Evolutionary conservation across 2,888 invertebrate genomes (phyloP).

Genomic region (Mythimna lalbum): DNA sequence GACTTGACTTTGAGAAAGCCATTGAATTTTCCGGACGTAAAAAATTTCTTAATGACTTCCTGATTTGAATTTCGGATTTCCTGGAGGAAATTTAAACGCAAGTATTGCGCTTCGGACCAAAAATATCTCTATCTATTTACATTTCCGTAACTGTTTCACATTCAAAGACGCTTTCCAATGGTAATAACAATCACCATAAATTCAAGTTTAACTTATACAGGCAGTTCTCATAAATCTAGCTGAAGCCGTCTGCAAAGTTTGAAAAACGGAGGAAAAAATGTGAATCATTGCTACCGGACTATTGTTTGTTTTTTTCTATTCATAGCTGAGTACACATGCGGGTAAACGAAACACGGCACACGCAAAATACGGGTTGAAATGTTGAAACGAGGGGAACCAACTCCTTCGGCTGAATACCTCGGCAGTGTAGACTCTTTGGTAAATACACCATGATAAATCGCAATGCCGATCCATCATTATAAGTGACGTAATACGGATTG

Average conservation of each 20-base stretch:
- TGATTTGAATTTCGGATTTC: slow-evolving; percentile 3
- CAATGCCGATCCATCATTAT: slow-evolving; percentile 58
- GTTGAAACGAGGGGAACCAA: slow-evolving; percentile 3
- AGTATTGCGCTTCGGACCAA: background rate
- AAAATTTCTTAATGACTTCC: slow-evolving; percentile 5
- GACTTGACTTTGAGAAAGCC: slow-evolving; percentile 17
- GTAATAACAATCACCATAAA: slow-evolving; percentile 58
- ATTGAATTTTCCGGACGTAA: background rate
- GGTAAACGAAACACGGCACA: slow-evolving; percentile 26
- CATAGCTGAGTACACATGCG: slow-evolving; percentile 34
- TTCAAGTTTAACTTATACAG: slow-evolving; percentile 40
- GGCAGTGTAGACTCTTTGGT: slow-evolving; percentile 11
- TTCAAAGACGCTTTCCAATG: slow-evolving; percentile 48
- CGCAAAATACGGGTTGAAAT: slow-evolving; percentile 39
- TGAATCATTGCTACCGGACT: slow-evolving; percentile 20
- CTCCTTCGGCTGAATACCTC: slow-evolving; percentile 3
- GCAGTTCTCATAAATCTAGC: slow-evolving; percentile 40
- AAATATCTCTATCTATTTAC: slow-evolving; percentile 18
- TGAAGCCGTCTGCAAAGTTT: slow-evolving; percentile 29
- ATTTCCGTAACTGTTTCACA: slow-evolving; percentile 25
- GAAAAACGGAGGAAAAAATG: slow-evolving; percentile 24
- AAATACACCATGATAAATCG: slow-evolving; percentile 57
- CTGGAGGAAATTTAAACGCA: background rate
- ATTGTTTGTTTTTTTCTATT: slow-evolving; percentile 45
- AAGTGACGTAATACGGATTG: slow-evolving; percentile 54